Percentiles rank a stretch among this genome's conserved stretches.
Evolutionary conservation across 2,113 vertebrate genomes (phyloP).

Genomic region (Ictalurus punctatus): DNA sequence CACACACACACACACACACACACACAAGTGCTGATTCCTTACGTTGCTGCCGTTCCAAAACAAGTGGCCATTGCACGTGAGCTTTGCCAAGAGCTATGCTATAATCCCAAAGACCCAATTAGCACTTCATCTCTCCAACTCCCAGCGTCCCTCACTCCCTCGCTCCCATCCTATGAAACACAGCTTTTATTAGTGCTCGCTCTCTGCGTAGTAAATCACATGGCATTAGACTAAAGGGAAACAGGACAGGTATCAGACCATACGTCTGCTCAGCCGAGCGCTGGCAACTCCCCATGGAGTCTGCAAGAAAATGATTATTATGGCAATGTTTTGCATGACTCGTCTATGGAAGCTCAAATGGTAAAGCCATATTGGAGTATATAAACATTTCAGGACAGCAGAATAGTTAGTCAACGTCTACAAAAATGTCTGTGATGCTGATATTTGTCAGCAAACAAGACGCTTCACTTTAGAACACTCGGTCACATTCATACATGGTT

Average conservation of each 20-base stretch:
- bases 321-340: conserved; percentile 11
- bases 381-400: not conserved
- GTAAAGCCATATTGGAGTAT: not conserved
- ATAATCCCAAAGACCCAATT: conserved; percentile 36
- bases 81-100: conserved; percentile 14
- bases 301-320: conserved; percentile 19
- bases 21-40: conserved; percentile 8
- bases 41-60: not conserved
- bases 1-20: conserved; percentile 17
- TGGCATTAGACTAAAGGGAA: conserved; percentile 7
- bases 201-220: conserved; percentile 22
- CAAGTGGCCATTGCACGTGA: conserved; percentile 4
- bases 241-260: conserved; percentile 14
- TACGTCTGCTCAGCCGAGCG: not conserved
- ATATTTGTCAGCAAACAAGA: not conserved
- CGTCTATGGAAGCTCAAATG: conserved; percentile 14
- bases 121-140: conserved; percentile 27
- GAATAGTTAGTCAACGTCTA: not conserved
- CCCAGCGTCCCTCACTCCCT: conserved; percentile 10
- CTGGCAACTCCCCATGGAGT: conserved; percentile 2
- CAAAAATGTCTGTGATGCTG: not conserved
- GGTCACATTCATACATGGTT: not conserved
- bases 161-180: conserved; percentile 24
- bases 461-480: no score
- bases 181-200: conserved; percentile 26